These are phyloP conservation scores for Cisticola juncidis DNA, from an alignment of 2,113 vertebrate species.

Conservation along the genomic window DNA sequence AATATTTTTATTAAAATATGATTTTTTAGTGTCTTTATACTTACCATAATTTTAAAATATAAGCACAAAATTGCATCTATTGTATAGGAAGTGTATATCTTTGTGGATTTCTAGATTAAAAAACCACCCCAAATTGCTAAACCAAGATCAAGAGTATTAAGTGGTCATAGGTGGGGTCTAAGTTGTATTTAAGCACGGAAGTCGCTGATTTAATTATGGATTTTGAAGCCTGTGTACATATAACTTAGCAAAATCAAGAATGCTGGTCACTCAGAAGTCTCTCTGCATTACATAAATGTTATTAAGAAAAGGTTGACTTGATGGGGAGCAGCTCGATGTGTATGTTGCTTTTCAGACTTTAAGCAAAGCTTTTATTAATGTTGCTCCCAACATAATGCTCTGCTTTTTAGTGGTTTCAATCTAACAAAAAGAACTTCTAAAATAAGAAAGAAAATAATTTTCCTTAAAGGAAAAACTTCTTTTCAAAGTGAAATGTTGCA, in stretches of 20 bases:
- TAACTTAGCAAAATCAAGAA: not conserved
- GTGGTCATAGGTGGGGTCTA: not conserved
- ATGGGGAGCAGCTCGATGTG: not conserved
- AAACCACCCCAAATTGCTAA: not conserved
- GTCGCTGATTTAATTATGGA: not conserved
- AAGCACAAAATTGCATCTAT: not conserved
- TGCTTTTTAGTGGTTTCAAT: not conserved
- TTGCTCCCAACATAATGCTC: not conserved
- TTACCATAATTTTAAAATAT: not conserved
- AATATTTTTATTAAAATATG: not conserved
- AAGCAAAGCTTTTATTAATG: not conserved
- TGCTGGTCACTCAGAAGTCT: not conserved
- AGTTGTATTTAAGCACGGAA: not conserved
- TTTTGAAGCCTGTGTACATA: not conserved
- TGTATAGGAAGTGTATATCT: not conserved
- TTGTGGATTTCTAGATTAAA: not conserved
- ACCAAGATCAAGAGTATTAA: not conserved
- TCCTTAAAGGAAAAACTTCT: not conserved
- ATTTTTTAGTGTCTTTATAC: not conserved
- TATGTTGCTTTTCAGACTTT: not conserved
- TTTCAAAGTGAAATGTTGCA: not conserved
- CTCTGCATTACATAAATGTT: not conserved
- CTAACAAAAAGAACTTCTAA: not conserved
- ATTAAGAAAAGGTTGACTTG: not conserved
- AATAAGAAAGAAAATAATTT: not conserved